A percentile compares a stretch with the other conserved stretches of the same genome.
These are phyloP conservation scores for Formica aserva DNA, from an alignment of 2,888 invertebrate genomes.

Conservation along the genomic window DNA sequence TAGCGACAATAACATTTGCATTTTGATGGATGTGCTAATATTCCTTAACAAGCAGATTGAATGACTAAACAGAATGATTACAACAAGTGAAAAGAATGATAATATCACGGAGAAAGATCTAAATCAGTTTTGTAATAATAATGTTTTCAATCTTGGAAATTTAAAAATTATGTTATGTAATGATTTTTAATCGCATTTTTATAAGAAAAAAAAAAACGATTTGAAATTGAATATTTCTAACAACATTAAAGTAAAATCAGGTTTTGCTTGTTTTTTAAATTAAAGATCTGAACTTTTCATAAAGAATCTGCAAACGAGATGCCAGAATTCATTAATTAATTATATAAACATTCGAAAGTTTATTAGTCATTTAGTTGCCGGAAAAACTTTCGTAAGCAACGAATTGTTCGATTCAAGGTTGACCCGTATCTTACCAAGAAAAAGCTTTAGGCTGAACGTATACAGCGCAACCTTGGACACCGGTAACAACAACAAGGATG, in stretches of 20 bases:
- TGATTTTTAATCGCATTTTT: neutral
- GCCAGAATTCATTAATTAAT: neutral
- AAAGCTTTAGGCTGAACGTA: conserved; percentile 53
- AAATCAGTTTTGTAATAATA: neutral
- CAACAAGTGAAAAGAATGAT: neutral
- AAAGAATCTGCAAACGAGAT: neutral
- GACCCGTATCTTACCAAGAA: neutral
- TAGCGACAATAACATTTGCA: neutral
- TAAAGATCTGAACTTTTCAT: neutral
- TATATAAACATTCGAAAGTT: neutral
- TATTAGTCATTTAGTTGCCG: conserved; percentile 11
- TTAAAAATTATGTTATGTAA: neutral
- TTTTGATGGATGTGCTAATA: neutral
- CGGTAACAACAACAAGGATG: conserved; percentile 82
- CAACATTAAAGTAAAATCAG: neutral
- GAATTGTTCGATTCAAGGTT: conserved; percentile 14
- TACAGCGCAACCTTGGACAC: conserved; percentile 77
- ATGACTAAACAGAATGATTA: neutral
- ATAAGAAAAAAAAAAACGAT: neutral
- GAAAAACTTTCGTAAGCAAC: conserved; percentile 19
- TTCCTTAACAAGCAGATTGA: neutral
- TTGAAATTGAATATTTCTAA: neutral
- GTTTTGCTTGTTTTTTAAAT: neutral
- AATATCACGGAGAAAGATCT: neutral
- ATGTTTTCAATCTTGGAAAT: neutral